These are phyloP conservation scores for Cataglyphis livida DNA, from an alignment of 2,888 invertebrate genomes.

Conservation along the genomic window DNA sequence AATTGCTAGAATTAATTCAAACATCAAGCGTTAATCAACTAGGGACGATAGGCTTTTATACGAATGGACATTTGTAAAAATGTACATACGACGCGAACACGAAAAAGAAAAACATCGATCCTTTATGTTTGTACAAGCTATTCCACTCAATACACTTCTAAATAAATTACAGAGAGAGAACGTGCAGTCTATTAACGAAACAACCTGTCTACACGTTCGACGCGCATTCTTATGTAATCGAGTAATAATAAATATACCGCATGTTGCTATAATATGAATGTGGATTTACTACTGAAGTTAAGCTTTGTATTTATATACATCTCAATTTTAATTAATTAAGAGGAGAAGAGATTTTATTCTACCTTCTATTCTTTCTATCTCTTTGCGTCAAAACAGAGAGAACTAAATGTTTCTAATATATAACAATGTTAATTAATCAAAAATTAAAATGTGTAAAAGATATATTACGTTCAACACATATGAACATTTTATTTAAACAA, in stretches of 20 bases:
- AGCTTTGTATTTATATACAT: constrained; percentile 15
- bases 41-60: background rate
- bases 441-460: background rate
- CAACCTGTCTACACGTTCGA: constrained; percentile 66
- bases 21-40: background rate
- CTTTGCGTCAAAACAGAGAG: background rate
- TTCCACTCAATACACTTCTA: constrained; percentile 67
- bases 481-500: background rate
- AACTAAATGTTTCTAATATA: background rate
- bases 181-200: constrained; percentile 74
- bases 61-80: constrained; percentile 22
- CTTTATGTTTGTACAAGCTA: background rate
- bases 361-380: background rate
- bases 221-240: constrained; percentile 48
- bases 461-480: background rate
- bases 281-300: constrained; percentile 14
- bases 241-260: constrained; percentile 41
- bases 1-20: constrained; percentile 1
- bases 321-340: constrained; percentile 37
- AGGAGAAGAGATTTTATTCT: background rate
- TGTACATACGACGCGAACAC: background rate
- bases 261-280: constrained; percentile 17
- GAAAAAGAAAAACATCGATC: constrained; percentile 5
- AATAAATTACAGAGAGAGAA: constrained; percentile 74
- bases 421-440: background rate